A percentile compares a stretch with the other conserved stretches of the same genome.
Conservation (phyloP, 2,888 invertebrate genomes). For the Artemia sinica region DNA sequence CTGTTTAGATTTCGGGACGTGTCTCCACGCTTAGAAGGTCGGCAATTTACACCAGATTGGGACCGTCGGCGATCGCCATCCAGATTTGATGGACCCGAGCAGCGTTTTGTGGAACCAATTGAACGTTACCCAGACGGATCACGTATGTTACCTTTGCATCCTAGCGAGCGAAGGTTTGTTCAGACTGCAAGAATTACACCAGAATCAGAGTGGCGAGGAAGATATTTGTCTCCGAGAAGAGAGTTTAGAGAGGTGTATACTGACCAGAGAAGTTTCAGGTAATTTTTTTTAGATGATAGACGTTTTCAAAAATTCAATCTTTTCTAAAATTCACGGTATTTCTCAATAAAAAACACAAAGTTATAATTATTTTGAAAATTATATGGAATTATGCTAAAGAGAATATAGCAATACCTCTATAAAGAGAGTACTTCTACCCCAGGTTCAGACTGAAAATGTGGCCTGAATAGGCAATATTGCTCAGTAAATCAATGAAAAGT, state of each 20-base stretch:
- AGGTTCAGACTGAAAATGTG: too few species aligned
- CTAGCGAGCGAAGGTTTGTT: not conserved
- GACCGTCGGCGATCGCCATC: not conserved
- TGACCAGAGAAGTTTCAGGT: not conserved
- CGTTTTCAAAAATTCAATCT: too few species aligned
- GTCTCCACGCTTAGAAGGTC: slow-evolving; percentile 1
- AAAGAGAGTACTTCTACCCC: too few species aligned
- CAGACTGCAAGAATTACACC: not conserved
- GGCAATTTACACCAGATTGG: slow-evolving; percentile 6
- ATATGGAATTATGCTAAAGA: too few species aligned
- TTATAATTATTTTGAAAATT: too few species aligned
- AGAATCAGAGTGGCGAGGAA: not conserved
- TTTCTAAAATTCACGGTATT: too few species aligned
- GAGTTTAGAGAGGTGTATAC: not conserved
- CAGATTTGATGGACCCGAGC: not conserved
- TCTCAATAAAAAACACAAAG: too few species aligned
- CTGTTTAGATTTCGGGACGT: not conserved
- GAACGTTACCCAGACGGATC: slow-evolving; percentile 5
- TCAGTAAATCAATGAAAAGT: too few species aligned
- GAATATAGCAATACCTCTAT: too few species aligned
- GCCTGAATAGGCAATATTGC: too few species aligned
- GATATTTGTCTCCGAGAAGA: not conserved
- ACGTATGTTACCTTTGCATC: not conserved
- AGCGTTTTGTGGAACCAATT: not conserved
- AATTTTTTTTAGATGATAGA: not conserved